Evolutionary conservation across 2,113 vertebrate species (phyloP), one percentile per base, ranked within the genome.

Genomic region (Prunella himalayana): DNA sequence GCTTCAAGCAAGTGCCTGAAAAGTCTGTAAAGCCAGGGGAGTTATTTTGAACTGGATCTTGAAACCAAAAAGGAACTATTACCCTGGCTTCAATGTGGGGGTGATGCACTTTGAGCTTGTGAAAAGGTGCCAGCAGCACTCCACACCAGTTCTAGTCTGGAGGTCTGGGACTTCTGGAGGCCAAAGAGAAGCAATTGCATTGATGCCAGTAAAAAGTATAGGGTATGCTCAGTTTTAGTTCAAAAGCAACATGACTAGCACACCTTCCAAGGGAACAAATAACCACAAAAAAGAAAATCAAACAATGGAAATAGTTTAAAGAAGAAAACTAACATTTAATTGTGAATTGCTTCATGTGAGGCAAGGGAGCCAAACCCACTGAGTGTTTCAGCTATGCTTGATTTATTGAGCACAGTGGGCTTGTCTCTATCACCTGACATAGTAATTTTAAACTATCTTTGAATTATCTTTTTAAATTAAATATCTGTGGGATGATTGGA

Each of bases 391-490:
- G 91, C 75, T 95, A 41, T 77, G 79, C 44, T 91, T 95, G 96
- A 95, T 96, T 96, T 97, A 96, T 81, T 86, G 93, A 95, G 85
- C 85, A 75, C 37, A 86, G 88, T 93, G 85, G 71, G 92, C 80
- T 96, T 94, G 88, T 66, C 88, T 83, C 71, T 95, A 93, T 95
- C 92, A 95, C 92, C 93, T 95, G 87, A 93, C 85, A 83, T 4
- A 63, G 82, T 93, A 80, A 96, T 97, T 96, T 96, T 96, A 73
- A 95, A 94, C 93, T 96, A 96, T 90, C 92, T 94, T 82, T 93
- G 68, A 94, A 94, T 96, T 96, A 96, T 93, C 92, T 94, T 95
- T 94, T 96, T 92, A 9, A 97, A 95, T 96, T 97, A 95, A 66
- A 84, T 97, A 94, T 96, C 71, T 94, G 90, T 57, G 31, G 41